Evolutionary conservation across 2,797 vertebrate genomes (phyloP).

Genomic region (Todus mexicanus): DNA sequence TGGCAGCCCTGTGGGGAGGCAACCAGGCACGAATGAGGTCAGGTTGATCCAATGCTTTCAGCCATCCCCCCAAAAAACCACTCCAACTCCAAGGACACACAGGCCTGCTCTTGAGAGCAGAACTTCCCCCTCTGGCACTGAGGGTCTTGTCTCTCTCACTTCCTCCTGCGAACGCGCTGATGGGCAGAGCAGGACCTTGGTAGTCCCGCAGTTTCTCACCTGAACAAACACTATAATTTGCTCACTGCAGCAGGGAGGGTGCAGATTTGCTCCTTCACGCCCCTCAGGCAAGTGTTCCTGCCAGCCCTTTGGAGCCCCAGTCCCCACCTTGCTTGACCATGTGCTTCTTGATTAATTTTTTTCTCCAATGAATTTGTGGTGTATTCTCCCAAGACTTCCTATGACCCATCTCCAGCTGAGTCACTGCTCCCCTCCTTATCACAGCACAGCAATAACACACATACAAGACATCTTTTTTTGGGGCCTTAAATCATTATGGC

Average conservation of each 20-base stretch:
- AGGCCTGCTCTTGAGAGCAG: not conserved
- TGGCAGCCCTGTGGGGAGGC: not conserved
- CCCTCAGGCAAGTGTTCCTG: accelerated
- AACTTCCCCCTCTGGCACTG: not conserved
- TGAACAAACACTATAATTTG: not conserved
- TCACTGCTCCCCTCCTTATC: not conserved
- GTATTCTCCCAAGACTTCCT: not conserved
- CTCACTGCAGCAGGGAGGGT: not conserved
- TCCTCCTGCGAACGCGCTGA: accelerated
- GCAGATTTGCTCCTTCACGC: not conserved
- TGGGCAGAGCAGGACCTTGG: not conserved
- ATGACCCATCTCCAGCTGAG: not conserved
- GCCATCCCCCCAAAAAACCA: not conserved
- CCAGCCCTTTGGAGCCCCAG: not conserved
- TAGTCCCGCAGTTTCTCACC: not conserved
- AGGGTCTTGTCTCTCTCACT: not conserved
- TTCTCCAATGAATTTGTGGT: not conserved
- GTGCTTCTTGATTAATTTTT: accelerated
- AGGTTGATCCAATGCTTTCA: not conserved
- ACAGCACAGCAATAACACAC: not conserved
- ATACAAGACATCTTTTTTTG: not conserved
- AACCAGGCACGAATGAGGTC: not conserved
- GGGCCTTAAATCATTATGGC: not conserved
- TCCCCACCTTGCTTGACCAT: not conserved
- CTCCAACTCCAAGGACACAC: not conserved